Percentiles rank a stretch among this genome's conserved stretches.
These are phyloP conservation scores for Oncorhynchus masou DNA, from an alignment of 2,113 vertebrate species.

Conservation along the genomic window DNA sequence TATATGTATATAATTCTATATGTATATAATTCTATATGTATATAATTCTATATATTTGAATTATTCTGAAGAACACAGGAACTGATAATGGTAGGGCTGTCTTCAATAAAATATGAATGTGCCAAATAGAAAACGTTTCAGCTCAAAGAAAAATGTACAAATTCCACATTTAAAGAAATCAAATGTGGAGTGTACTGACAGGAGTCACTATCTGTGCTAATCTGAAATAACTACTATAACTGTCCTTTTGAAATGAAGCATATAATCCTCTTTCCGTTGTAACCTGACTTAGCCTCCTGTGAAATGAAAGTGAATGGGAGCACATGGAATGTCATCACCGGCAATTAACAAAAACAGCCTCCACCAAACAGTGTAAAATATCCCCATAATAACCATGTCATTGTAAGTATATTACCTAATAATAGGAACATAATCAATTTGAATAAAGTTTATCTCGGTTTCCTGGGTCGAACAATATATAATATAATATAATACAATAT, in stretches of 20 bases:
- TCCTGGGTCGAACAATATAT: neutral
- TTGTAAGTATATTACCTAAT: neutral
- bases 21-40: neutral
- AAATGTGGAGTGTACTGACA: too few species aligned
- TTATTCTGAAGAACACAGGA: neutral
- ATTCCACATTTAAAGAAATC: neutral
- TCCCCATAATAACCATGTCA: neutral
- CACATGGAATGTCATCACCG: neutral
- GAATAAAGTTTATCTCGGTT: neutral
- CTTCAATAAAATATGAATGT: neutral
- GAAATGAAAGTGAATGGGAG: constrained; percentile 10
- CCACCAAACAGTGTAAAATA: neutral
- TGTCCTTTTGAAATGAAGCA: constrained; percentile 9
- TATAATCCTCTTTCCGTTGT: constrained; percentile 13
- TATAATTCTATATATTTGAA: neutral
- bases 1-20: neutral
- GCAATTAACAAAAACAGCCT: neutral
- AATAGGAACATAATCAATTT: neutral
- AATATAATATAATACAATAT: too few species aligned
- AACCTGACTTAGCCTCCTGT: constrained; percentile 6
- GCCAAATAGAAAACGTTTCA: neutral
- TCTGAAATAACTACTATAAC: constrained; percentile 13
- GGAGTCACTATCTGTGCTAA: neutral
- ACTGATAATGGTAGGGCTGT: neutral
- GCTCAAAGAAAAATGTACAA: neutral